Evolutionary conservation across 2,888 invertebrate genomes (phyloP).

Genomic region (Cosmia pyralina): DNA sequence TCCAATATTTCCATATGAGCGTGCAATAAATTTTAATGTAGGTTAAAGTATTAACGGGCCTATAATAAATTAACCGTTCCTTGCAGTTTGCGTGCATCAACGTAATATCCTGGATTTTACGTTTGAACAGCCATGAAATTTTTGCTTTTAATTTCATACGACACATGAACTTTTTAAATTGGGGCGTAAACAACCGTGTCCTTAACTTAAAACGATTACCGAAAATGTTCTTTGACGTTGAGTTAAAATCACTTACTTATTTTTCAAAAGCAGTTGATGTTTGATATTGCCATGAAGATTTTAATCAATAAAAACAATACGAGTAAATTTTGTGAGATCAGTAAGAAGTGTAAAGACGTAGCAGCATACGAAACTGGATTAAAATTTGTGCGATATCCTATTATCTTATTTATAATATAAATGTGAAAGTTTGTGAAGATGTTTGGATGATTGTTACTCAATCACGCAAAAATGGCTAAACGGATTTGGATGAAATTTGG

Average conservation of each 20-base stretch:
- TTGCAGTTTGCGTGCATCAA: slow-evolving; percentile 60
- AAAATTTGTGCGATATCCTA: background rate
- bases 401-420: too few species aligned
- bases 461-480: too few species aligned
- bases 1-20: slow-evolving; percentile 34
- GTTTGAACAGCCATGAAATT: slow-evolving; percentile 38
- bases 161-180: slow-evolving; percentile 39
- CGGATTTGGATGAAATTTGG: too few species aligned
- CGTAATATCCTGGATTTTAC: slow-evolving; percentile 47
- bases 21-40: slow-evolving; percentile 57
- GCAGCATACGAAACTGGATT: background rate
- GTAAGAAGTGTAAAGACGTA: background rate
- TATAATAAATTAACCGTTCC: slow-evolving; percentile 60
- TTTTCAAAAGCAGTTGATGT: background rate
- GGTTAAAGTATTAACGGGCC: slow-evolving; percentile 61
- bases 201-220: slow-evolving; percentile 4
- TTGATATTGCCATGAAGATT: background rate
- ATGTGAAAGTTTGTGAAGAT: too few species aligned
- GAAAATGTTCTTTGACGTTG: background rate
- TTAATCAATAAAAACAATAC: background rate
- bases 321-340: background rate
- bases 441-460: too few species aligned
- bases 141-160: slow-evolving; percentile 38
- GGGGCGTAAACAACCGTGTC: slow-evolving; percentile 17
- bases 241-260: background rate